A percentile compares a stretch with the other conserved stretches of the same genome.
These are phyloP conservation scores for Montipora cactus DNA, from an alignment of 64 coral and sea anemone genomes.

Conservation along the genomic window DNA sequence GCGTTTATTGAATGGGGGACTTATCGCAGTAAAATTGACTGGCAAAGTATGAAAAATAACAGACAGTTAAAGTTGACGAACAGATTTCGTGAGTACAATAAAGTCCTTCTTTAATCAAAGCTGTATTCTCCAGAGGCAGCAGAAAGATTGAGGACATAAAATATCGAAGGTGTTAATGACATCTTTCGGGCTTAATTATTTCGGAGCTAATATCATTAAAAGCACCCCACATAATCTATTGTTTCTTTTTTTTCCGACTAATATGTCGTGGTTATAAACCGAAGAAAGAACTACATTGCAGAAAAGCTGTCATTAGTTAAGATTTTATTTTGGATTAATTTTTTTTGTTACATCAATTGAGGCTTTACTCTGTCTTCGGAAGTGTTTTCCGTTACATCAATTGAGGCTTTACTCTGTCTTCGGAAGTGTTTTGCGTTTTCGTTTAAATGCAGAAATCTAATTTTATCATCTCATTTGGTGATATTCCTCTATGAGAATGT, in stretches of 20 bases:
- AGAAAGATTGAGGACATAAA: neutral
- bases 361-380: too few species aligned
- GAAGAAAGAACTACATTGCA: too few species aligned
- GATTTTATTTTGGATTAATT: too few species aligned
- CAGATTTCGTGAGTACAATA: neutral
- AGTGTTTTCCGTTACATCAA: too few species aligned
- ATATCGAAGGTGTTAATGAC: constrained; percentile 8
- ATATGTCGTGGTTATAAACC: neutral
- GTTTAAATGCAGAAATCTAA: neutral
- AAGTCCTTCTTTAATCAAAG: neutral
- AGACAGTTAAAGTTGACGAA: neutral
- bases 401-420: too few species aligned
- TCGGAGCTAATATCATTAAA: constrained; percentile 26
- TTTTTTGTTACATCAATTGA: too few species aligned
- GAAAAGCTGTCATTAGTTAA: too few species aligned
- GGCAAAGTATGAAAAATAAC: neutral
- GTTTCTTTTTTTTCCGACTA: neutral
- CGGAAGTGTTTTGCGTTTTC: neutral
- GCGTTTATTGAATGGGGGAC: too few species aligned
- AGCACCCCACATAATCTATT: neutral
- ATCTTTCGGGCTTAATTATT: neutral
- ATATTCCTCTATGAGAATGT: neutral
- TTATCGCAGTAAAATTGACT: too few species aligned
- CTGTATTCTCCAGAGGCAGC: neutral
- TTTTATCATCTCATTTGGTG: neutral